These are phyloP conservation scores for Rhombomys opimus DNA, from an alignment of 2,113 vertebrate genomes.

Conservation along the genomic window DNA sequence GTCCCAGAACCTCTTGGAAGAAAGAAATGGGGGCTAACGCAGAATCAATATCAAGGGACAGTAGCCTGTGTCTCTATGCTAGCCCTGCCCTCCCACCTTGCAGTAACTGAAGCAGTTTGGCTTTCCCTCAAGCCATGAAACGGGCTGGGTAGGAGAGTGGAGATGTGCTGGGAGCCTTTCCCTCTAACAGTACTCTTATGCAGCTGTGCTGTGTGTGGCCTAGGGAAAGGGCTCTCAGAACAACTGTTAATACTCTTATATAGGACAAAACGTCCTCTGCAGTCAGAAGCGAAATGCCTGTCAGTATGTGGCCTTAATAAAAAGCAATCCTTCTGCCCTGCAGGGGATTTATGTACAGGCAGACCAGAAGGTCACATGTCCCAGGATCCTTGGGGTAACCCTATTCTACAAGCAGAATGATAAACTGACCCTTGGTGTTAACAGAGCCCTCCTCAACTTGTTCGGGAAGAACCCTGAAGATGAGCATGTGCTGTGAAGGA, in stretches of 20 bases:
- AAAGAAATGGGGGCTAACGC: background rate
- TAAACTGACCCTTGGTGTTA: background rate
- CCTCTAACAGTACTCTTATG: background rate
- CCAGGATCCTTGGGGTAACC: background rate
- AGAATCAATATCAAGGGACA: too few relatives aligned
- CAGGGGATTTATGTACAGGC: accelerated
- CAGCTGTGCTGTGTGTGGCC: background rate
- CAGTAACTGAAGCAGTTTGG: accelerated
- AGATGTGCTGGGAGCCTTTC: background rate
- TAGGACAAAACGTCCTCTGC: accelerated
- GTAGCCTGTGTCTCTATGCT: background rate
- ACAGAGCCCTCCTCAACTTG: background rate
- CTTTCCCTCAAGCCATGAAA: background rate
- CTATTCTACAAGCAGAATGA: too few relatives aligned
- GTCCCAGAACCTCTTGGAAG: accelerated
- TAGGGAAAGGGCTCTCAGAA: background rate
- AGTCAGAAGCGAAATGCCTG: background rate
- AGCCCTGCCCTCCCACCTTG: too few relatives aligned
- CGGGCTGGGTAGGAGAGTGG: accelerated
- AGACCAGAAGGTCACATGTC: background rate
- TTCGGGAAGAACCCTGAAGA: background rate
- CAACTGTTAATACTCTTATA: accelerated
- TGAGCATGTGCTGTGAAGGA: too few relatives aligned
- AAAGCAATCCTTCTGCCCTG: background rate
- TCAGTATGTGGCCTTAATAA: accelerated